Conservation (phyloP, 2,888 invertebrate genomes). For the Dioctria linearis region DNA sequence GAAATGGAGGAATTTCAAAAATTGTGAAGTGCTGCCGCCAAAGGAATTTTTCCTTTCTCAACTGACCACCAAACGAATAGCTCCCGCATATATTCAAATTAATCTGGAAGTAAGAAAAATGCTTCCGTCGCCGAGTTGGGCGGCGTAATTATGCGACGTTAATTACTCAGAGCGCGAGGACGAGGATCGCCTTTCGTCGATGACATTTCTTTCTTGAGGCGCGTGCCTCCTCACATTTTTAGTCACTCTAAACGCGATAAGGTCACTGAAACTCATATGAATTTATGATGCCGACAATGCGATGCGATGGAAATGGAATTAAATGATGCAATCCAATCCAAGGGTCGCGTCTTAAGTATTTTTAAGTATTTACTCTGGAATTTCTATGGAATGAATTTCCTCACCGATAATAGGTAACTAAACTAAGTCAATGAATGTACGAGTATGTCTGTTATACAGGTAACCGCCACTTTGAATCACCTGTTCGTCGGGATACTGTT, state of each 20-base stretch:
- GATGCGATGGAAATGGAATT: not conserved
- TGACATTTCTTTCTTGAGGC: conserved; percentile 37
- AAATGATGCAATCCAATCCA: conserved; percentile 16
- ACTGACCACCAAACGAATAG: conserved; percentile 12
- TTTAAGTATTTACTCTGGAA: conserved; percentile 42
- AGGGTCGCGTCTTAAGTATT: not conserved
- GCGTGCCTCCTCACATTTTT: conserved; percentile 48
- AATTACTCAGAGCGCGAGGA: conserved; percentile 22
- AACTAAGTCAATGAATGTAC: too few relatives aligned
- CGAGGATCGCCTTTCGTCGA: not conserved
- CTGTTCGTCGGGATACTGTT: conserved; percentile 14
- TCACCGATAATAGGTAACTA: conserved; percentile 29
- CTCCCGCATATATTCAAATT: conserved; percentile 41
- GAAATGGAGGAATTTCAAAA: conserved; percentile 46
- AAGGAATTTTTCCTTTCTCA: conserved; percentile 29
- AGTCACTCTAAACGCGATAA: conserved; percentile 46
- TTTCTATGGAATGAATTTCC: conserved; percentile 33
- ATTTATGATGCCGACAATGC: conserved; percentile 4
- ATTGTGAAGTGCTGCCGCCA: conserved; percentile 44
- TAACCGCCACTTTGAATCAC: conserved; percentile 37
- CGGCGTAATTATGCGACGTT: conserved; percentile 36
- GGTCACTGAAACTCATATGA: conserved; percentile 29
- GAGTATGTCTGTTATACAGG: not conserved
- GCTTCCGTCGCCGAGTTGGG: not conserved
- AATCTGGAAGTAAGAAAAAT: conserved; percentile 7